Percentiles rank a stretch among this genome's conserved stretches.
These are phyloP conservation scores for Polylopha cassiicola DNA, from an alignment of 2,888 invertebrate species.

Conservation along the genomic window DNA sequence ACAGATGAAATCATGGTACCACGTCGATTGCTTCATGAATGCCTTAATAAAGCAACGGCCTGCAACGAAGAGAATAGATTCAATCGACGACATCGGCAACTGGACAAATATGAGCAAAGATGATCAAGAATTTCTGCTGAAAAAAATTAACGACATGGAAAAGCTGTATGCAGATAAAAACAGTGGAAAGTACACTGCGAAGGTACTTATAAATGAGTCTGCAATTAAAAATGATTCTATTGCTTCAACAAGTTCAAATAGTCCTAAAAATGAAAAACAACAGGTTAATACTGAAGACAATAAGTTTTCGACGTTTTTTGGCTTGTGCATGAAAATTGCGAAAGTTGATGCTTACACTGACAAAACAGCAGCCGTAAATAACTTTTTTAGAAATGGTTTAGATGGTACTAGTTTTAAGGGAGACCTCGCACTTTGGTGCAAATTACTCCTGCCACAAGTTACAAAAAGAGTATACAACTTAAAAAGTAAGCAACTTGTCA, in stretches of 20 bases:
- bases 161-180: constrained; percentile 71
- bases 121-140: constrained; percentile 80
- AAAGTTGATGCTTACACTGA: constrained; percentile 87
- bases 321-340: constrained; percentile 86
- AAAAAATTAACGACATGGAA: constrained; percentile 80
- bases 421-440: constrained; percentile 87
- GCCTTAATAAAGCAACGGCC: constrained; percentile 86
- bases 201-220: constrained; percentile 55
- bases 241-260: constrained; percentile 16
- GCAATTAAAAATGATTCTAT: constrained; percentile 23
- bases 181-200: constrained; percentile 64
- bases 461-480: constrained; percentile 93
- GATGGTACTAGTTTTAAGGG: constrained; percentile 83
- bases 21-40: constrained; percentile 88
- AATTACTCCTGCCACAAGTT: constrained; percentile 88
- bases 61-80: constrained; percentile 88
- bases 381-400: constrained; percentile 80
- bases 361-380: constrained; percentile 85
- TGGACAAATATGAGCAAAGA: constrained; percentile 82
- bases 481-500: constrained; percentile 93
- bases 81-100: constrained; percentile 86
- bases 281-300: constrained; percentile 76
- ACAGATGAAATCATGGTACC: constrained; percentile 91
- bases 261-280: constrained; percentile 21
- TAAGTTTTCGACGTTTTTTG: constrained; percentile 85